Percentiles rank a stretch among this genome's conserved stretches.
phyloP scores from a whole-genome alignment of 1,140 invertebrate species.

The Anoplophora glabripennis region DNA sequence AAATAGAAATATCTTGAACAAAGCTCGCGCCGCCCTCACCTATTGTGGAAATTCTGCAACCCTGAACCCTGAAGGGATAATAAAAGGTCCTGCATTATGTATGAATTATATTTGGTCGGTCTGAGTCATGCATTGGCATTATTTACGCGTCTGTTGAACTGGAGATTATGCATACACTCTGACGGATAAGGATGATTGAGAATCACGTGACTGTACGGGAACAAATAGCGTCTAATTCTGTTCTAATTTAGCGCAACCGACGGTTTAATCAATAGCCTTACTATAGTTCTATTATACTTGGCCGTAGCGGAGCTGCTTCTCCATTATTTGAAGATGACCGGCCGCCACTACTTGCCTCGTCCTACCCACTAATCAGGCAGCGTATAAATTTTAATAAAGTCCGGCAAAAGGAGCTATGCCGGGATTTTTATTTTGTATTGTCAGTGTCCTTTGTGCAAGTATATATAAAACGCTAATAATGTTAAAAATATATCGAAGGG shows the following conservation, averaged over 20 bases:
- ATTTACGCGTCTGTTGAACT: constrained; percentile 25
- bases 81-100: constrained; percentile 12
- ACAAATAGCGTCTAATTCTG: constrained; percentile 44
- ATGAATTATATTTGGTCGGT: constrained; percentile 8
- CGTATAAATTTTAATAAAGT: too few species aligned
- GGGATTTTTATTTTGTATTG: too few species aligned
- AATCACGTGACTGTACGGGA: constrained; percentile 12
- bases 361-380: background rate
- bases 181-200: constrained; percentile 9
- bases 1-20: too few species aligned
- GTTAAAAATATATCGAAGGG: too few species aligned
- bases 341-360: background rate
- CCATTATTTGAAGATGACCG: constrained; percentile 11
- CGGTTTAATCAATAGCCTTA: constrained; percentile 10
- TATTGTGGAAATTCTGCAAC: background rate
- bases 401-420: too few species aligned
- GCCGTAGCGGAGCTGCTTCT: background rate
- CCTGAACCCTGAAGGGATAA: constrained; percentile 5
- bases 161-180: constrained; percentile 20
- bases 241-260: constrained; percentile 41
- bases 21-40: background rate
- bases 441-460: too few species aligned
- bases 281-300: constrained; percentile 3
- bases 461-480: too few species aligned
- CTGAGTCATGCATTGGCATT: constrained; percentile 23